Percentiles rank a stretch among this genome's conserved stretches.
phyloP scores from a whole-genome alignment of 2,113 vertebrate genomes.

The Nansenia antarctica region DNA sequence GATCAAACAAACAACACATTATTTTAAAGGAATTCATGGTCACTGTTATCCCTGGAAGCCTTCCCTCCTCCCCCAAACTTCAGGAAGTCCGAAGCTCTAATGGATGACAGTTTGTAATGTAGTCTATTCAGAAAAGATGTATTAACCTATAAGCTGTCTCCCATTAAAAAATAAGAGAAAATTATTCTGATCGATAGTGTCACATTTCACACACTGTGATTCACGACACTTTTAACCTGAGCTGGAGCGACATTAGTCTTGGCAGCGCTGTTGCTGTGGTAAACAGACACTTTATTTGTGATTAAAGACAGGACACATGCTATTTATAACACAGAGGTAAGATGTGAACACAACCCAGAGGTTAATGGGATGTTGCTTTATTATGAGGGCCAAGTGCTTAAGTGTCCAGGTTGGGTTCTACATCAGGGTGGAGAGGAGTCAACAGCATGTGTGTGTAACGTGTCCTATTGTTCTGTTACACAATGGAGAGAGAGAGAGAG shows the following conservation, averaged over 20 bases:
- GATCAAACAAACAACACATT: not conserved
- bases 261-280: conserved; percentile 21
- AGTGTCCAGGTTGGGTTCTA: conserved; percentile 35
- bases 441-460: not conserved
- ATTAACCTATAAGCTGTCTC: conserved; percentile 8
- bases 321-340: conserved; percentile 53
- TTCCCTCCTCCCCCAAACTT: too few species aligned
- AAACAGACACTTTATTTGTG: conserved; percentile 42
- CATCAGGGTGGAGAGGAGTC: not conserved
- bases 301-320: conserved; percentile 49
- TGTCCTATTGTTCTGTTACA: not conserved
- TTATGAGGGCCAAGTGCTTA: conserved; percentile 19
- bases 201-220: conserved; percentile 45
- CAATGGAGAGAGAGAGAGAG: not conserved
- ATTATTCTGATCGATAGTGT: conserved; percentile 39
- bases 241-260: conserved; percentile 35
- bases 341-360: conserved; percentile 32
- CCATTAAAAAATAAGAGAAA: conserved; percentile 40
- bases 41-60: too few species aligned
- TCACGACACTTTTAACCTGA: conserved; percentile 47
- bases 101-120: not conserved
- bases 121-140: conserved; percentile 2
- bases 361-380: conserved; percentile 41
- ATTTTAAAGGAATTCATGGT: not conserved
- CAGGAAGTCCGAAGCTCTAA: too few species aligned